A percentile compares a stretch with the other conserved stretches of the same genome.
Evolutionary conservation across 92 coral and sea anemone species (phyloP).

Genomic region (Umimayanthus kanabou): DNA sequence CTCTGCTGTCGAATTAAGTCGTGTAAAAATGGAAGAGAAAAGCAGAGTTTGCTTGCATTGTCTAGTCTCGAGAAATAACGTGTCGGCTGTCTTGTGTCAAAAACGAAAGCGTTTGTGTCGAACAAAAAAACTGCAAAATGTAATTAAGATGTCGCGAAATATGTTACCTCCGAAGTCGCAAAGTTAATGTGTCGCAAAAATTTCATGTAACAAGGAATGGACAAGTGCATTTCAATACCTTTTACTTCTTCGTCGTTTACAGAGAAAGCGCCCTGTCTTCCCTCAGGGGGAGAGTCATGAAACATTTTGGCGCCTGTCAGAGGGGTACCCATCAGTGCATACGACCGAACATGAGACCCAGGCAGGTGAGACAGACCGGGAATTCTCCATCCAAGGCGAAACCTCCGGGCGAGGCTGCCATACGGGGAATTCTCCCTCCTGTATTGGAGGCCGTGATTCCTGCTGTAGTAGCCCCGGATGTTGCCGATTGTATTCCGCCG

Average conservation of each 20-base stretch:
- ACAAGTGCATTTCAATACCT: neutral
- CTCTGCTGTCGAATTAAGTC: too few species aligned
- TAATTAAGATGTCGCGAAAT: too few species aligned
- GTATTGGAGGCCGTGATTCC: neutral
- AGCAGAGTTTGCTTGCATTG: too few species aligned
- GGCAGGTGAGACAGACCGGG: slow-evolving; percentile 7
- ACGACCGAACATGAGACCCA: slow-evolving; percentile 12
- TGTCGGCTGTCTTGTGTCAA: too few species aligned
- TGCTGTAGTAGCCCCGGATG: neutral
- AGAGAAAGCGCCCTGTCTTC: slow-evolving; percentile 31
- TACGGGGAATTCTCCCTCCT: neutral
- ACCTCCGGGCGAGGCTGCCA: slow-evolving; percentile 11
- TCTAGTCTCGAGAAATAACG: too few species aligned
- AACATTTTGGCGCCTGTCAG: neutral
- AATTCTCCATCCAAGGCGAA: slow-evolving; percentile 40
- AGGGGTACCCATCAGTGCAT: neutral
- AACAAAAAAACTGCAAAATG: too few species aligned
- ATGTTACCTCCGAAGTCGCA: too few species aligned
- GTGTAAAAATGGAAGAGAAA: too few species aligned
- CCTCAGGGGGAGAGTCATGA: slow-evolving; percentile 10
- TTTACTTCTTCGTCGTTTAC: slow-evolving; percentile 26
- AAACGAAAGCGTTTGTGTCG: too few species aligned
- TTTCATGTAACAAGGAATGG: too few species aligned
- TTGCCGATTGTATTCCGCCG: neutral
- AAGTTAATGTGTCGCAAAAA: too few species aligned